Evolutionary conservation across 2,797 vertebrate genomes (phyloP), one percentile per base, ranked within the genome.

Genomic region (Poeciliopsis infans): DNA sequence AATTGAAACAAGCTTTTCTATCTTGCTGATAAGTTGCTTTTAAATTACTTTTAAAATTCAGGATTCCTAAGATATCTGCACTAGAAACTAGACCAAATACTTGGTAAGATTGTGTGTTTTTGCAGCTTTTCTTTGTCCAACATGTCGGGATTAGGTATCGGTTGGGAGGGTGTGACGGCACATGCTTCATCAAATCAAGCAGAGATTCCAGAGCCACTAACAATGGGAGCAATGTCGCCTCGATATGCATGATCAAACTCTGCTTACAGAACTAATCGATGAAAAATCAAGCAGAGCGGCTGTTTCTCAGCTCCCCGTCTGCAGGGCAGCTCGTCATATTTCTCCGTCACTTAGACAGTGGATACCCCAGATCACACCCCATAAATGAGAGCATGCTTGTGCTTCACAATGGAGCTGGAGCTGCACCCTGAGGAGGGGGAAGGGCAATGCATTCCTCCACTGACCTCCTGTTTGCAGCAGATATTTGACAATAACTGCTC

Each of bases 311-410:
- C 70, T 72, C 49, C 1, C 47, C 57, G 23, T 74, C 47, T 69
- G 23, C 49, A 69, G 72, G 53, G 70, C 68, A 11, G 71, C n/a
- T 75, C 72, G 81, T 86, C 43, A 81, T 80, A 75, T 78, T n/a
- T 39, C 82, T 78, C 83, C 83, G 76, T 86, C 81, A 84, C 75
- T 85, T 83, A 82, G 39, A 72, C 69, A 81, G 83, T 75, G 83
- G 83, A 86, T 82, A 74, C 89, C 89, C 91, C 85, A 83, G 83
- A 85, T 87, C 83, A 74, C 88, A 84, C 79, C 76, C 83, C 43
- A 76, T 85, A 90, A 94, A 93, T 93, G 91, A 90, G 90, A 89
- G 92, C 91, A 85, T 57, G 87, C 86, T 87, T 87, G 88, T 84
- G 83, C 84, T 85, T 94, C 88, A 94, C 93, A 94, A 93, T 90